These are phyloP conservation scores for Triops longicaudatus DNA, from an alignment of 1,140 invertebrate genomes.

Conservation along the genomic window DNA sequence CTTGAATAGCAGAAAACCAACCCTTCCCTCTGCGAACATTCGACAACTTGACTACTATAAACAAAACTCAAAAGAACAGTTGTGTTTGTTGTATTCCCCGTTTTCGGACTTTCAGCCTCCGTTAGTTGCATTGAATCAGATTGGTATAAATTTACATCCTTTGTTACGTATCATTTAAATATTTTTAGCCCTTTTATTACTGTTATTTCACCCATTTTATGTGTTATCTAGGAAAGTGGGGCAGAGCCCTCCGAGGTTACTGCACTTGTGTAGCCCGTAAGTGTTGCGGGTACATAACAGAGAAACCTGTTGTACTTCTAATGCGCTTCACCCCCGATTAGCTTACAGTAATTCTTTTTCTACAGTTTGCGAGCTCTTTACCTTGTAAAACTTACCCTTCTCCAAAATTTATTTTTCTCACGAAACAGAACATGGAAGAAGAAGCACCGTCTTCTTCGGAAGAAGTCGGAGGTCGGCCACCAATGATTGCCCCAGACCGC, in stretches of 20 bases:
- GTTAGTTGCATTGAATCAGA: neutral
- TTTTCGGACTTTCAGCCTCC: neutral
- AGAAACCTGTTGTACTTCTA: neutral
- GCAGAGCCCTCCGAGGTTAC: constrained; percentile 4
- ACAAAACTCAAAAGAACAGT: neutral
- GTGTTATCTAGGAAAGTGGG: neutral
- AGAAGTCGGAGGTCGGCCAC: neutral
- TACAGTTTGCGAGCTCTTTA: neutral
- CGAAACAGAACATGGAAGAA: neutral
- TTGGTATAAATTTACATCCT: too few species aligned
- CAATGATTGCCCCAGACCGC: neutral
- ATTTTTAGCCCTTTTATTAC: neutral
- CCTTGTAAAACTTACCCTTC: neutral
- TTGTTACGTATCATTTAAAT: neutral
- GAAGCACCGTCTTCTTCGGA: neutral
- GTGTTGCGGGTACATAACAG: neutral
- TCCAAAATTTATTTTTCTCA: neutral
- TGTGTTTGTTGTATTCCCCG: neutral
- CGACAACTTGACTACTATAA: neutral
- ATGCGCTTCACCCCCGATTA: neutral
- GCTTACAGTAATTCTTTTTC: neutral
- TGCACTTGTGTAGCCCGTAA: neutral
- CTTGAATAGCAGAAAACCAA: neutral
- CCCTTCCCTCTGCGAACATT: neutral
- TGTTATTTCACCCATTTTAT: neutral